Evolutionary conservation across 2,888 invertebrate species (phyloP).

Genomic region (Phania funesta): DNA sequence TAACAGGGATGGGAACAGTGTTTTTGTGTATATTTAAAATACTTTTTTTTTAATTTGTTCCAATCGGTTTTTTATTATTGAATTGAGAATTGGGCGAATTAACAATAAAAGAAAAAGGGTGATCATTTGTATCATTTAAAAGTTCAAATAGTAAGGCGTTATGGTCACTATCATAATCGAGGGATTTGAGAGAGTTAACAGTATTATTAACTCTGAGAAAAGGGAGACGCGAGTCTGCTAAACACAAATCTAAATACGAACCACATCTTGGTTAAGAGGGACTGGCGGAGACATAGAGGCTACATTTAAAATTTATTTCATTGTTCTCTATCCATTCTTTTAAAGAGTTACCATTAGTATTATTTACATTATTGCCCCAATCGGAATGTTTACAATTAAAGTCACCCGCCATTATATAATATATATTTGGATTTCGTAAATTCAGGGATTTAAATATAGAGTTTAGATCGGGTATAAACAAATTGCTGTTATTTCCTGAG

Average conservation of each 20-base stretch:
- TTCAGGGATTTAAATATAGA: constrained; percentile 22
- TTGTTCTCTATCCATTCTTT: no score
- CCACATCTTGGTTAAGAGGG: constrained; percentile 33
- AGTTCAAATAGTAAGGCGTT: constrained; percentile 2
- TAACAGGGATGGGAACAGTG: neutral
- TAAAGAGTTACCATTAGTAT: constrained; percentile 28
- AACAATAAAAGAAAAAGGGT: constrained; percentile 4
- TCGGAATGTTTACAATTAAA: constrained; percentile 25
- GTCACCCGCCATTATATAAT: constrained; percentile 21
- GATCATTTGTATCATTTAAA: constrained; percentile 34
- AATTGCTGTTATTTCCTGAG: constrained; percentile 25
- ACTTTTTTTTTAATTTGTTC: constrained; percentile 31
- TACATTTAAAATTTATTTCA: constrained; percentile 35
- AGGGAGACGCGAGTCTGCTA: constrained; percentile 29
- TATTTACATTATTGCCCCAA: constrained; percentile 34
- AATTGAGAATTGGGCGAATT: constrained; percentile 12
- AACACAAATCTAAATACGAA: constrained; percentile 46
- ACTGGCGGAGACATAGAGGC: constrained; percentile 40
- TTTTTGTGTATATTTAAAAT: constrained; percentile 20
- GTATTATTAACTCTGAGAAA: constrained; percentile 25
- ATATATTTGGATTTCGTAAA: constrained; percentile 35
- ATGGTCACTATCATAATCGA: constrained; percentile 26
- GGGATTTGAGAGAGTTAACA: constrained; percentile 15
- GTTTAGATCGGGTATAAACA: constrained; percentile 19
- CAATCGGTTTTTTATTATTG: constrained; percentile 49